Conservation (phyloP, 2,888 invertebrate species). For the Melolontha melolontha region DNA sequence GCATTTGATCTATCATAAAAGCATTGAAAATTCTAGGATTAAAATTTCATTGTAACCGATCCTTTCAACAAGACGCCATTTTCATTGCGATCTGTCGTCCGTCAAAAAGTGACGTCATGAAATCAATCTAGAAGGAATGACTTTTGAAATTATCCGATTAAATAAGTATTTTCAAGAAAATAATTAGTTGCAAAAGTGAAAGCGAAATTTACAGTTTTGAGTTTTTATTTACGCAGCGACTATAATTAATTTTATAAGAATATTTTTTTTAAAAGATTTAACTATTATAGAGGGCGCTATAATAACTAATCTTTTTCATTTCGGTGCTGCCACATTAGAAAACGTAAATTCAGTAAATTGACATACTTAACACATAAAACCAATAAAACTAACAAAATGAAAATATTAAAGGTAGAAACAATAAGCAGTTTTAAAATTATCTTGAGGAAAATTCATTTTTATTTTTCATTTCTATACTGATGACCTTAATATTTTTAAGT, state of each 20-base stretch:
- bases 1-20: conserved; percentile 62
- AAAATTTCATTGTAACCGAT: conserved; percentile 58
- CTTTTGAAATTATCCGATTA: neutral
- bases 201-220: neutral
- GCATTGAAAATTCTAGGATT: conserved; percentile 61
- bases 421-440: no score
- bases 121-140: conserved; percentile 5
- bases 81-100: conserved; percentile 46
- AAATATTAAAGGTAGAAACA: no score
- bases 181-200: neutral
- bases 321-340: conserved; percentile 6
- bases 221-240: no score
- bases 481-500: no score
- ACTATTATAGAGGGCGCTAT: conserved; percentile 11
- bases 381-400: no score
- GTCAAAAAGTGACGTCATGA: conserved; percentile 45
- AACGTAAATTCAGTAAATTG: neutral
- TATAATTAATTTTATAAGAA: no score
- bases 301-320: neutral
- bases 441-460: no score
- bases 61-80: conserved; percentile 64
- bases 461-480: no score
- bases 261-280: no score
- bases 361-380: no score
- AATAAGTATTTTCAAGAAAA: conserved; percentile 1